Conservation (phyloP, 2,888 invertebrate genomes). For the Achlya flavicornis region DNA sequence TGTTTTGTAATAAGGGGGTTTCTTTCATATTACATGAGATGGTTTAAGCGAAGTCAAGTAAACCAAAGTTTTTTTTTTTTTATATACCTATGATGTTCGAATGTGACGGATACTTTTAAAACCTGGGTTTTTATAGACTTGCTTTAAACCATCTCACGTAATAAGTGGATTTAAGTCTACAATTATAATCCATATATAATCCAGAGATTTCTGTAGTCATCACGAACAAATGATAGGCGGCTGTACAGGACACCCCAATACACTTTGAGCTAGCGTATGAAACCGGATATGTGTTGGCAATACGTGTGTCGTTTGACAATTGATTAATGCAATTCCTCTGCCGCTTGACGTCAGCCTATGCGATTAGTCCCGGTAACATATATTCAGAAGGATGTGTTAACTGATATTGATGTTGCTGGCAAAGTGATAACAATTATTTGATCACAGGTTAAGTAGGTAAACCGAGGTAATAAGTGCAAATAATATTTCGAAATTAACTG, state of each 20-base stretch:
- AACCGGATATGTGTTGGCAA: conserved; percentile 54
- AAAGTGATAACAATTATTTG: not conserved
- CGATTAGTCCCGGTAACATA: conserved; percentile 41
- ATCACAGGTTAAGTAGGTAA: not conserved
- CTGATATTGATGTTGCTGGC: conserved; percentile 19
- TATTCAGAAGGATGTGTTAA: conserved; percentile 35
- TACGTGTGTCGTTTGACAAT: conserved; percentile 68
- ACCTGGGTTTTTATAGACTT: no score
- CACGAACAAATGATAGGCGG: not conserved
- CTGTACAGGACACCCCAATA: conserved; percentile 41
- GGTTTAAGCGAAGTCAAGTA: no score
- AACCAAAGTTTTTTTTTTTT: no score
- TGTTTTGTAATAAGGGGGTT: no score
- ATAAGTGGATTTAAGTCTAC: no score
- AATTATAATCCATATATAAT: not conserved
- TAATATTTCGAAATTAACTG: no score
- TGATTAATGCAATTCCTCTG: conserved; percentile 79
- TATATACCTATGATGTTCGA: no score
- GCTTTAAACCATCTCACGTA: no score
- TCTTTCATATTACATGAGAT: no score
- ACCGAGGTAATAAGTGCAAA: not conserved
- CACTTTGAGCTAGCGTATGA: conserved; percentile 50
- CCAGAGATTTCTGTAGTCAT: not conserved
- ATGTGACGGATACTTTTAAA: no score
- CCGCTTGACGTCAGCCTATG: conserved; percentile 49